phyloP scores from a whole-genome alignment of 2,113 vertebrate genomes.

The Chamaea fasciata region DNA sequence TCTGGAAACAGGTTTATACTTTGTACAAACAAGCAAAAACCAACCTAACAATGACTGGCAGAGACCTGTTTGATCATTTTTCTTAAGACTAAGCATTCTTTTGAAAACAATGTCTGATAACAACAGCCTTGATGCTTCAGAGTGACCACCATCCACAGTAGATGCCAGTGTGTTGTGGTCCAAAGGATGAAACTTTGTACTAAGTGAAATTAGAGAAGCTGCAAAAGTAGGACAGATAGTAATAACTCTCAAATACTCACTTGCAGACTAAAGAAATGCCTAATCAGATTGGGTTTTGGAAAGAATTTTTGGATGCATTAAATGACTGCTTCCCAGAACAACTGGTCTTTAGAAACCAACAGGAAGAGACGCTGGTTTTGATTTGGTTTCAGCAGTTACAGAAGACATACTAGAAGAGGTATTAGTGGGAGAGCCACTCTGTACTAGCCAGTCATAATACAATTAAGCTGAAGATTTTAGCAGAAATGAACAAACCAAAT shows the following conservation, averaged over 20 bases:
- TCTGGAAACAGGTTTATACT: background rate
- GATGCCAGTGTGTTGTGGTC: background rate
- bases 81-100: background rate
- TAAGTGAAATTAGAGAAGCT: background rate
- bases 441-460: background rate
- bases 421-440: background rate
- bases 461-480: background rate
- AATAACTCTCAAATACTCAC: background rate
- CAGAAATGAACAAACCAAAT: background rate
- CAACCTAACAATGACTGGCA: background rate
- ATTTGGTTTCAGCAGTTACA: background rate
- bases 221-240: background rate
- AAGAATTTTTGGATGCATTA: background rate
- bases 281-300: background rate
- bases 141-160: background rate
- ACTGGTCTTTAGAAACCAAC: background rate
- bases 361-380: background rate
- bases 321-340: constrained; percentile 6
- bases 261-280: background rate
- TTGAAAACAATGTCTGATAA: background rate
- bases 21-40: background rate
- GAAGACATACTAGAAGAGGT: background rate
- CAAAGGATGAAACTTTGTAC: background rate
- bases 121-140: background rate
- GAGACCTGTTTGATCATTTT: background rate